Evolutionary conservation across 1,140 invertebrate species (phyloP).

Genomic region (Monochamus saltuarius): DNA sequence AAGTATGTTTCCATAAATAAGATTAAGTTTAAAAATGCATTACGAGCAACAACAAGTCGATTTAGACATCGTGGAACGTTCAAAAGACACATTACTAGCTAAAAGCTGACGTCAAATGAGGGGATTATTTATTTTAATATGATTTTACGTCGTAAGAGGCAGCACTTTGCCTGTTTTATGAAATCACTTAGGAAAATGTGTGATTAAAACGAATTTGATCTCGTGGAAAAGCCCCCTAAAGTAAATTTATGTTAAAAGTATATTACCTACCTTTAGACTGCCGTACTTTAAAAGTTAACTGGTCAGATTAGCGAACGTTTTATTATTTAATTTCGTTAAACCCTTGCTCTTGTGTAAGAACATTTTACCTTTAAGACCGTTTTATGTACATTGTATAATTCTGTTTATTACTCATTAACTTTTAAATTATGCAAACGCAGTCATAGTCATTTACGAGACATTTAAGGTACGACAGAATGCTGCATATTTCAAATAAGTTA

Average conservation of each 20-base stretch:
- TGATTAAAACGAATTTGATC: constrained; percentile 44
- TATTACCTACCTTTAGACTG: constrained; percentile 20
- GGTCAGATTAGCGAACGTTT: constrained; percentile 26
- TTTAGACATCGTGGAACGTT: constrained; percentile 7
- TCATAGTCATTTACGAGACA: no score
- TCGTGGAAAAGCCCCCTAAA: constrained; percentile 36
- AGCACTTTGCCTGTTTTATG: constrained; percentile 35
- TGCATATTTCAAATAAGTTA: no score
- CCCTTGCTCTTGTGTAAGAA: constrained; percentile 4
- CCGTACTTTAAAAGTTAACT: constrained; percentile 33
- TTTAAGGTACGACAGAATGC: no score
- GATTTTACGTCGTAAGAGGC: constrained; percentile 36
- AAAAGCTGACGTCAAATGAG: constrained; percentile 34
- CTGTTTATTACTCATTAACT: no score
- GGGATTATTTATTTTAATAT: constrained; percentile 40
- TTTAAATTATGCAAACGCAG: no score
- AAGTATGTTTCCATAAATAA: constrained; percentile 11
- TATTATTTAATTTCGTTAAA: constrained; percentile 25
- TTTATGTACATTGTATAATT: no score
- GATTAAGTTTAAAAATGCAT: constrained; percentile 19
- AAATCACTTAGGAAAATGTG: constrained; percentile 36
- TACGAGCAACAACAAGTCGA: constrained; percentile 1
- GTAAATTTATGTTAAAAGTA: constrained; percentile 39
- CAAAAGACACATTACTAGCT: constrained; percentile 19
- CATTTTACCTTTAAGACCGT: no score